Percentiles rank a stretch among this genome's conserved stretches.
phyloP scores from a whole-genome alignment of 2,113 vertebrate genomes.

The Anser cygnoides region DNA sequence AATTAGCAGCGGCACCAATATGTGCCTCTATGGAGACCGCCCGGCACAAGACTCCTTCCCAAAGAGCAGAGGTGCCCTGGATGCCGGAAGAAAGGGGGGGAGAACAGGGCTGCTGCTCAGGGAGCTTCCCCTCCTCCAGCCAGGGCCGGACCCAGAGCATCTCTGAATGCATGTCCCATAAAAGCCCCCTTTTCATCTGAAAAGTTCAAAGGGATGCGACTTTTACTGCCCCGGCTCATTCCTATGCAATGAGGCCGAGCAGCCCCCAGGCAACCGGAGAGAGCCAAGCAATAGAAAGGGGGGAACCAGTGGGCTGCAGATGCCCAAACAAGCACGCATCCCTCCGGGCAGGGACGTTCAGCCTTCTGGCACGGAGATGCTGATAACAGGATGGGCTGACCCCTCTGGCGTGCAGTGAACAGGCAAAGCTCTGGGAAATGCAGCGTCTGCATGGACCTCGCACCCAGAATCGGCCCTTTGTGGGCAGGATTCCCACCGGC shows the following conservation, averaged over 20 bases:
- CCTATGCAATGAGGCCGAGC: background rate
- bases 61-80: constrained; percentile 20
- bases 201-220: background rate
- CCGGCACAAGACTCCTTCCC: background rate
- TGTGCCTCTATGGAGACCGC: background rate
- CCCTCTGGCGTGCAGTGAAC: background rate
- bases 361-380: background rate
- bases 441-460: fast-evolving
- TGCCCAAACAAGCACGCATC: background rate
- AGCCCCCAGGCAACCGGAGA: background rate
- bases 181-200: background rate
- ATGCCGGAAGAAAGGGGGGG: background rate
- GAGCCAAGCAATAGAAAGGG: background rate
- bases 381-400: background rate
- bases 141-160: background rate
- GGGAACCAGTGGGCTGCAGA: background rate
- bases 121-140: background rate
- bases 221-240: background rate
- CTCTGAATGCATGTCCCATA: background rate
- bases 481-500: background rate
- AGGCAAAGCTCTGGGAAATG: background rate
- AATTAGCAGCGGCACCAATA: background rate
- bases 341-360: background rate
- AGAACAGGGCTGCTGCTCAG: background rate
- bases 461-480: background rate